A percentile compares a stretch with the other conserved stretches of the same genome.
These are phyloP conservation scores for Heterotis niloticus DNA, from an alignment of 2,113 vertebrate species.

Conservation along the genomic window DNA sequence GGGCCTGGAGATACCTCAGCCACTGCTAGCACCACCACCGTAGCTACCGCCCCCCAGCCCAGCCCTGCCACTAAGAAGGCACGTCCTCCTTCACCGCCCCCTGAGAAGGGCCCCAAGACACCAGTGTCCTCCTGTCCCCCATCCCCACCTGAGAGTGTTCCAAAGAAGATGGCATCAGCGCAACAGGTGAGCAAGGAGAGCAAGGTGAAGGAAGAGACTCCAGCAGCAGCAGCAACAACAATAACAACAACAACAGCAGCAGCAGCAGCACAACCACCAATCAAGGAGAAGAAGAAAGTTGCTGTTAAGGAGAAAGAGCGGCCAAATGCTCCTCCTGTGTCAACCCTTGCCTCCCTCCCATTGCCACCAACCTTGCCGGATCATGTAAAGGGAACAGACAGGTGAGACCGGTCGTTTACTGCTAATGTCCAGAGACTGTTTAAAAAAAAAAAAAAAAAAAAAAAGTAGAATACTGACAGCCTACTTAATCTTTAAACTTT, in stretches of 20 bases:
- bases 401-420: conserved; percentile 54
- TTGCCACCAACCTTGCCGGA: conserved; percentile 75
- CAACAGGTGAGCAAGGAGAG: conserved; percentile 57
- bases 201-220: conserved; percentile 72
- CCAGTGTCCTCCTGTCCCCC: conserved; percentile 51
- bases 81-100: conserved; percentile 70
- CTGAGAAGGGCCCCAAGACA: conserved; percentile 62
- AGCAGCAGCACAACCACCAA: conserved; percentile 54
- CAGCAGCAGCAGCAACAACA: conserved; percentile 54
- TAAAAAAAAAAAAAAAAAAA: no score
- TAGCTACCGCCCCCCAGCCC: conserved; percentile 47
- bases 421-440: no score
- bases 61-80: conserved; percentile 73
- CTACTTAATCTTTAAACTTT: no score
- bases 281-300: conserved; percentile 80
- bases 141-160: conserved; percentile 53
- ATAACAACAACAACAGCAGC: conserved; percentile 43
- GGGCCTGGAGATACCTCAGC: conserved; percentile 46
- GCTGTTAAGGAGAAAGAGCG: conserved; percentile 81
- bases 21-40: conserved; percentile 30
- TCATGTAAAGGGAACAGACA: conserved; percentile 72
- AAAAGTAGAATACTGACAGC: no score
- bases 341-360: conserved; percentile 69
- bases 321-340: conserved; percentile 52
- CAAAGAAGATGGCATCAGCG: conserved; percentile 53